These are phyloP conservation scores for Drosophila subquinaria DNA, from an alignment of 2,888 invertebrate genomes.

Conservation along the genomic window DNA sequence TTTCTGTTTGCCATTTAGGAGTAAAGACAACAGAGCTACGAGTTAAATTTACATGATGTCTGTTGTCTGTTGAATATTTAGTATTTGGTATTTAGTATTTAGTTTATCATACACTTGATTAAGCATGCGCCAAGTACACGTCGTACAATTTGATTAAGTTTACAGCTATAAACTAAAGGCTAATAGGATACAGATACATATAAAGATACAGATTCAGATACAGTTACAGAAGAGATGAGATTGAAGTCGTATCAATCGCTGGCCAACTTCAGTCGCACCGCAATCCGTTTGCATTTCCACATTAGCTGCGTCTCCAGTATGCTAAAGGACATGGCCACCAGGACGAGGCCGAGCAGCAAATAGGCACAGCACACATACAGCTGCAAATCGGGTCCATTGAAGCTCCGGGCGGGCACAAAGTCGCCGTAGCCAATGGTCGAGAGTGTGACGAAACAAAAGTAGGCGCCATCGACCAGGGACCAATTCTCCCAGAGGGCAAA, in stretches of 20 bases:
- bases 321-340: conserved; percentile 94
- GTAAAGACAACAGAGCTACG: conserved; percentile 51
- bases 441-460: conserved; percentile 94
- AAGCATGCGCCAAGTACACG: conserved; percentile 51
- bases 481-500: conserved; percentile 93
- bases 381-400: conserved; percentile 87
- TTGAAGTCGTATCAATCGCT: conserved; percentile 85
- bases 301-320: conserved; percentile 93
- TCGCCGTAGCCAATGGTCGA: conserved; percentile 94
- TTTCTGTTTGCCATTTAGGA: conserved; percentile 28
- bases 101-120: conserved; percentile 55
- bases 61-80: conserved; percentile 23
- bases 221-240: not conserved
- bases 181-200: conserved; percentile 50
- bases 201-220: conserved; percentile 36
- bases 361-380: conserved; percentile 93
- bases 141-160: conserved; percentile 39
- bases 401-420: conserved; percentile 87
- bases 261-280: conserved; percentile 89
- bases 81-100: conserved; percentile 24
- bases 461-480: conserved; percentile 92
- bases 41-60: conserved; percentile 59
- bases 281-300: conserved; percentile 90
- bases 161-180: conserved; percentile 40
- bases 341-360: conserved; percentile 91